Evolutionary conservation across 2,888 invertebrate genomes (phyloP), one percentile per base, ranked within the genome.

Genomic region (Phania funesta): DNA sequence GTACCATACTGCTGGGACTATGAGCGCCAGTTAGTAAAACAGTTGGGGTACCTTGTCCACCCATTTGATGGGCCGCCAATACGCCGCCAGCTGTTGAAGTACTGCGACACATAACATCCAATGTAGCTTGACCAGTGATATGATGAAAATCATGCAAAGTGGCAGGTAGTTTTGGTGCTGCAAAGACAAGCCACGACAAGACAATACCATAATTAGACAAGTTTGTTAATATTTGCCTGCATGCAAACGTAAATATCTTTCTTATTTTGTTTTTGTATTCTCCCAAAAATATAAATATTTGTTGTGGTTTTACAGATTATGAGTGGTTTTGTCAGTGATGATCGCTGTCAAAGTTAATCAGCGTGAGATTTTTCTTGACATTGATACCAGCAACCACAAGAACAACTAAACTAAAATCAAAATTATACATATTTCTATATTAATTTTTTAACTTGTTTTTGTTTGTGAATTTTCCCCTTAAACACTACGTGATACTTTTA

Each of bases 121-220:
- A 65, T 52, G 82, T 54, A 6, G 78, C 58, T 85, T 89, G 90
- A 35, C 87, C 85, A 83, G 87, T 89, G 84, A 90, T 58, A 74
- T 82, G 82, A 82, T 82, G 82, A 91, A 92, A 91, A 91, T 93
- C 86, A 92, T 91, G 93, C 85, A 93, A 78, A 78, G 74, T 87
- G 92, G 94, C 92, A 86, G 92, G 91, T 88, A 95, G 92, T 91
- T 95, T 95, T 83, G 94, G 93, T 85, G 92, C 95, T 95, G 93
- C 74, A 93, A 83, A 80, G 70, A 80, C 77, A 71, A 77, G 44
- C 79, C 38, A 80, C 35, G 73, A 78, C 78, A 71, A 83, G 80
- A 80, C 79, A 81, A 84, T 79, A 48, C 74, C 64, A 76, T 82
- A 41, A 79, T 83, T 84, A 62, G 71, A 64, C 81, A 60, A 38